Evolutionary conservation across 2,113 vertebrate species (phyloP).

Genomic region (Cnemophilus loriae): DNA sequence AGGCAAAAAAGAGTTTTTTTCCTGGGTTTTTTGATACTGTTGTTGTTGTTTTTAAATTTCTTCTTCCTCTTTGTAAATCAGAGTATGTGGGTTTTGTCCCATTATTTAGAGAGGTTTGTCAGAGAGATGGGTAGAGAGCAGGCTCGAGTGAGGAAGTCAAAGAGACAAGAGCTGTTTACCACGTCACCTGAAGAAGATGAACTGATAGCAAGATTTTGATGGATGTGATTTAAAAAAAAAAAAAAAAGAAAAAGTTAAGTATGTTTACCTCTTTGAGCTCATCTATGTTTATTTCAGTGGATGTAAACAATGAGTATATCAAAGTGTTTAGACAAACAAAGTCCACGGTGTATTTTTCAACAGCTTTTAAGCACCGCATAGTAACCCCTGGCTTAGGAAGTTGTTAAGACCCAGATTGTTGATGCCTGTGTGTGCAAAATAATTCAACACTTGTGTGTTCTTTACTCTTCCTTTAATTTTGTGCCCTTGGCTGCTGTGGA

Average conservation of each 20-base stretch:
- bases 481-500: neutral
- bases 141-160: neutral
- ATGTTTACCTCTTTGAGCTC: neutral
- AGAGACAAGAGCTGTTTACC: neutral
- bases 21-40: accelerated
- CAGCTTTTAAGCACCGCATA: neutral
- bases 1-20: neutral
- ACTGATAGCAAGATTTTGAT: neutral
- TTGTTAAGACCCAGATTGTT: neutral
- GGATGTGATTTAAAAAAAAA: too few species aligned
- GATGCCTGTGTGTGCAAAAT: neutral
- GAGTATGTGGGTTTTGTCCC: neutral
- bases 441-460: neutral
- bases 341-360: neutral
- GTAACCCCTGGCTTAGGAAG: neutral
- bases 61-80: neutral
- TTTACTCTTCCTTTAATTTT: neutral
- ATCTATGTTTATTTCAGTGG: neutral
- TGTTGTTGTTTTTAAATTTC: neutral
- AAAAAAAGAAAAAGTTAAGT: too few species aligned
- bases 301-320: neutral
- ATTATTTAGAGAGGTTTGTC: neutral
- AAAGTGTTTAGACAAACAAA: neutral
- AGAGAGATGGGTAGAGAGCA: neutral
- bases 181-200: neutral